Percentiles rank a stretch among this genome's conserved stretches.
Evolutionary conservation across 92 coral and sea anemone genomes (phyloP).

Genomic region (Phymanthus crucifer): DNA sequence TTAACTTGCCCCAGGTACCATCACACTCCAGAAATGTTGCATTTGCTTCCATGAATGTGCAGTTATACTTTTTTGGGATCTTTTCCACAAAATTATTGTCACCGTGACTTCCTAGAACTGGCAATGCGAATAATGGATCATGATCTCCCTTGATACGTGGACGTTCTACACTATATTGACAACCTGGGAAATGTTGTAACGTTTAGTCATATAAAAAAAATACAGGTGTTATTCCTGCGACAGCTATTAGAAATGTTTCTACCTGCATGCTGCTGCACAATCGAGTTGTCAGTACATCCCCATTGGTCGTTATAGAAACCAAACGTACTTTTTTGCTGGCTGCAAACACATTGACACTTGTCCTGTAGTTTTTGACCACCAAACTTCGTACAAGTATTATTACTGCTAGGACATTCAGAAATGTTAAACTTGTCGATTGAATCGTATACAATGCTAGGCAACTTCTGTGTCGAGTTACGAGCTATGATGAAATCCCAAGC

Average conservation of each 20-base stretch:
- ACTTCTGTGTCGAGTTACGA: background rate
- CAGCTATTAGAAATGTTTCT: background rate
- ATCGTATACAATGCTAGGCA: background rate
- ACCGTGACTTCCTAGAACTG: background rate
- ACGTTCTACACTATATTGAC: background rate
- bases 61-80: background rate
- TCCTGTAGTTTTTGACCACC: constrained; percentile 12
- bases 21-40: constrained; percentile 26
- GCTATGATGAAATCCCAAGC: background rate
- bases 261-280: constrained; percentile 38
- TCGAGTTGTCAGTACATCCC: constrained; percentile 28
- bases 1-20: constrained; percentile 34
- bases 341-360: constrained; percentile 27
- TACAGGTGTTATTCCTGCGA: background rate
- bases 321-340: constrained; percentile 27
- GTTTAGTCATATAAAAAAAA: background rate
- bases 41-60: constrained; percentile 1
- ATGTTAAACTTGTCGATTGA: constrained; percentile 23
- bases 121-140: constrained; percentile 17
- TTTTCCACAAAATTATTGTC: constrained; percentile 11
- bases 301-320: constrained; percentile 24
- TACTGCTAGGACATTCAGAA: constrained; percentile 6
- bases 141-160: background rate
- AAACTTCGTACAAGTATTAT: constrained; percentile 4
- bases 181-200: background rate